Evolutionary conservation across 2,113 vertebrate genomes (phyloP).

Genomic region (Pterocles orientalis): DNA sequence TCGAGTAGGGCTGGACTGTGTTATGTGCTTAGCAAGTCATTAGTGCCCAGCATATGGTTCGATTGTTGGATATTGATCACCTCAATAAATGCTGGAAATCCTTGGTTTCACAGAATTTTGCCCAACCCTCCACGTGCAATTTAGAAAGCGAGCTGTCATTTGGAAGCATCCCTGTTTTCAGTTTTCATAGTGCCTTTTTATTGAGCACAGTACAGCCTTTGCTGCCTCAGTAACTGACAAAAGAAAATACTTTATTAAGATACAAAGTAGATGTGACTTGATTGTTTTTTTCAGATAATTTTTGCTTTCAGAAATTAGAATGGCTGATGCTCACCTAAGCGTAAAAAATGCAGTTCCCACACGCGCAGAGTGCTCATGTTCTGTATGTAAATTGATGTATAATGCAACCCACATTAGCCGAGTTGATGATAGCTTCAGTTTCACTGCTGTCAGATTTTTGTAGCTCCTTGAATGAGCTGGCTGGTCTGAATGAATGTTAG

Average conservation of each 20-base stretch:
- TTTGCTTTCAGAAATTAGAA: constrained; percentile 76
- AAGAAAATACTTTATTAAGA: neutral
- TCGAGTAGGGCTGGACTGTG: neutral
- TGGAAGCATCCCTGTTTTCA: neutral
- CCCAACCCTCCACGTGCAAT: neutral
- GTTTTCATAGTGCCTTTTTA: neutral
- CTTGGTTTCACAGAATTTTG: neutral
- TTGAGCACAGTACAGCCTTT: neutral
- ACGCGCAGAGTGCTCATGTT: neutral
- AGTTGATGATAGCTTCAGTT: constrained; percentile 68
- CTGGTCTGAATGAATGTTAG: constrained; percentile 68
- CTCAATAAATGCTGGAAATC: neutral
- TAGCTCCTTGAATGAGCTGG: constrained; percentile 76
- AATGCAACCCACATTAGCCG: constrained; percentile 72
- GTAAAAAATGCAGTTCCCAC: constrained; percentile 51
- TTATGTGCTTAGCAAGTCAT: neutral
- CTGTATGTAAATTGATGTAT: constrained; percentile 79
- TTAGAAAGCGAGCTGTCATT: neutral
- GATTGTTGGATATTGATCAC: neutral
- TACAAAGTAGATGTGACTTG: constrained; percentile 6
- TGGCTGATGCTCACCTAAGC: constrained; percentile 70
- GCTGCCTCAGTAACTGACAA: neutral
- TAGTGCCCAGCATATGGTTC: neutral
- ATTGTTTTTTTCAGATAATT: constrained; percentile 53
- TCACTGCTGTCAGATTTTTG: constrained; percentile 74